Evolutionary conservation across 2,113 vertebrate species (phyloP).

Genomic region (Numida meleagris): DNA sequence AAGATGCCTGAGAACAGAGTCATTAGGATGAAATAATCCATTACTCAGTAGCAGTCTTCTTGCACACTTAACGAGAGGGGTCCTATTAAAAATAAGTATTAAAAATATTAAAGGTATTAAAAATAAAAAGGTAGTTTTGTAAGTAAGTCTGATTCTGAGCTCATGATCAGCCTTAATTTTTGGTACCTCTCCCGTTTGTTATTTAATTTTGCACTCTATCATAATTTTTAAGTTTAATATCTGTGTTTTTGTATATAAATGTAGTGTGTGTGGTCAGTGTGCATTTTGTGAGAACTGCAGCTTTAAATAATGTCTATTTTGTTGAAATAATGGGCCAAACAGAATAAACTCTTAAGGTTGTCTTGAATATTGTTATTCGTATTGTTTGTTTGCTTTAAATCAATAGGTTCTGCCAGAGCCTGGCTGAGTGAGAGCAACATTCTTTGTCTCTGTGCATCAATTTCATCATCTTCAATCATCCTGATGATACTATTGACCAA

Average conservation of each 20-base stretch:
- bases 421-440: background rate
- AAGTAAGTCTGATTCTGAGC: background rate
- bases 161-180: background rate
- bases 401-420: slow-evolving; percentile 6
- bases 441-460: background rate
- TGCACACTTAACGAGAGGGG: background rate
- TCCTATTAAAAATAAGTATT: background rate
- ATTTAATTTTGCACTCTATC: background rate
- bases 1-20: background rate
- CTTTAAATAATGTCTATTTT: slow-evolving; percentile 10
- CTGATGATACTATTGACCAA: background rate
- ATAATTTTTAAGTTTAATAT: background rate
- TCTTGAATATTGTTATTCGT: background rate
- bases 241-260: background rate
- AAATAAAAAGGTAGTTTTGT: background rate
- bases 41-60: background rate
- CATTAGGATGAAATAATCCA: background rate
- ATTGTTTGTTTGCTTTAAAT: background rate
- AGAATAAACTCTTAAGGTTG: background rate
- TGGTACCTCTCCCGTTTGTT: background rate
- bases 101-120: background rate
- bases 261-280: background rate
- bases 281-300: background rate
- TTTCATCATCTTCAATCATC: background rate
- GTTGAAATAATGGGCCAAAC: background rate